phyloP scores from a whole-genome alignment of 2,113 vertebrate species.

The Hylia prasina region DNA sequence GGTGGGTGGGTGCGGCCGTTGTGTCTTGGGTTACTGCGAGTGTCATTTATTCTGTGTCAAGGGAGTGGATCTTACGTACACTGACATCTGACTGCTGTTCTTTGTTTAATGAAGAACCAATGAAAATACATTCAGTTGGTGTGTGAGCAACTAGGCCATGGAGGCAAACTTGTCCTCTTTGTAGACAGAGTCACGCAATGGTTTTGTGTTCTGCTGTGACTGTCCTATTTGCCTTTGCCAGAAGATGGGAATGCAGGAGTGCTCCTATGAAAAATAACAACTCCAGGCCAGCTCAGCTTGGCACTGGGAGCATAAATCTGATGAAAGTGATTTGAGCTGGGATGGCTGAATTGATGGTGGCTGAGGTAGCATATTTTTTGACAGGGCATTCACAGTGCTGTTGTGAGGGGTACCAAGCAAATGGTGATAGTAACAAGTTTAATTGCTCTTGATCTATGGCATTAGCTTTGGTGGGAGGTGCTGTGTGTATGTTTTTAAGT shows the following conservation, averaged over 20 bases:
- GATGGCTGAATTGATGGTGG: not conserved
- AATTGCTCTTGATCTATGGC: not conserved
- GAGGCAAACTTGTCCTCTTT: not conserved
- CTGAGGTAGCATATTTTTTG: not conserved
- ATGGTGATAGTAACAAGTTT: not conserved
- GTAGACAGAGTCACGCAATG: not conserved
- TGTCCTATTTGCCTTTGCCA: not conserved
- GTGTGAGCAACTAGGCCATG: not conserved
- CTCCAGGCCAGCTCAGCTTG: not conserved
- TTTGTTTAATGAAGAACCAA: not conserved
- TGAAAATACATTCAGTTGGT: not conserved
- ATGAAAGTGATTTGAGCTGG: not conserved
- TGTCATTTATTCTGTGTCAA: rapidly evolving
- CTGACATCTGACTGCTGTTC: not conserved
- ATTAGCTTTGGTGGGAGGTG: not conserved
- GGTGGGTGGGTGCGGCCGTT: not conserved
- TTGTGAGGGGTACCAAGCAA: not conserved
- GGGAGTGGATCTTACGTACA: not conserved
- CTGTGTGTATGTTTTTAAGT: not conserved
- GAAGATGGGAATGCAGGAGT: not conserved
- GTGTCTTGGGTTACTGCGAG: not conserved
- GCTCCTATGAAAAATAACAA: not conserved
- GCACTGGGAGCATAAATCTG: not conserved
- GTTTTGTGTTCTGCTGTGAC: not conserved
- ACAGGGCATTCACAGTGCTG: not conserved